These are phyloP conservation scores for Mimumesa dahlbomi DNA, from an alignment of 2,888 invertebrate species.

Conservation along the genomic window DNA sequence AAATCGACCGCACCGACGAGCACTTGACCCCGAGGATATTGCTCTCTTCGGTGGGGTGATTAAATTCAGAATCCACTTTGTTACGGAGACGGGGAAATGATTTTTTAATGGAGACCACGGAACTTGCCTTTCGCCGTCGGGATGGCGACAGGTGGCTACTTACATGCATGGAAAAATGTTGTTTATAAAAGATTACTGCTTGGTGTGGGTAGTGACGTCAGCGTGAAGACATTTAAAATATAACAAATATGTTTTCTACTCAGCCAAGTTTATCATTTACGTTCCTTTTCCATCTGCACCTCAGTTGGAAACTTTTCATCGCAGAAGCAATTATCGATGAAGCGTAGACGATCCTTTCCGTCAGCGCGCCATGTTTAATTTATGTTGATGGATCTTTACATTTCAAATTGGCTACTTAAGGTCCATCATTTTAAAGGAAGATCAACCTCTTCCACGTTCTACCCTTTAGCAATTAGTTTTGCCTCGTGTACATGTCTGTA, in stretches of 20 bases:
- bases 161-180: no score
- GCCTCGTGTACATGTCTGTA: conserved; percentile 34
- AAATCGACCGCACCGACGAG: conserved; percentile 51
- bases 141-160: conserved; percentile 19
- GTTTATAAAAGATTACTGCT: no score
- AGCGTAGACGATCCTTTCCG: conserved; percentile 37
- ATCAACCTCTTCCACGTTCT: conserved; percentile 36
- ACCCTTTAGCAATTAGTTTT: conserved; percentile 43
- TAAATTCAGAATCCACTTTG: conserved; percentile 29
- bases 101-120: conserved; percentile 31
- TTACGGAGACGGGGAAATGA: conserved; percentile 16
- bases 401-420: conserved; percentile 70
- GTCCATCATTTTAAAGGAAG: conserved; percentile 66
- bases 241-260: no score
- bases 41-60: conserved; percentile 32
- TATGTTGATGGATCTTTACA: conserved; percentile 73
- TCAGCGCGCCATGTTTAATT: conserved; percentile 63
- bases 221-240: no score
- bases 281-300: no score
- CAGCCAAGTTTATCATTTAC: no score
- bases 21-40: conserved; percentile 50
- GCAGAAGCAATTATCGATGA: conserved; percentile 28
- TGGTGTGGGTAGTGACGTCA: no score
- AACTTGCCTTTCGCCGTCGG: not conserved
- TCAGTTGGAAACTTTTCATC: conserved; percentile 1